Conservation (phyloP, 2,113 vertebrate genomes). For the Laterallus jamaicensis region DNA sequence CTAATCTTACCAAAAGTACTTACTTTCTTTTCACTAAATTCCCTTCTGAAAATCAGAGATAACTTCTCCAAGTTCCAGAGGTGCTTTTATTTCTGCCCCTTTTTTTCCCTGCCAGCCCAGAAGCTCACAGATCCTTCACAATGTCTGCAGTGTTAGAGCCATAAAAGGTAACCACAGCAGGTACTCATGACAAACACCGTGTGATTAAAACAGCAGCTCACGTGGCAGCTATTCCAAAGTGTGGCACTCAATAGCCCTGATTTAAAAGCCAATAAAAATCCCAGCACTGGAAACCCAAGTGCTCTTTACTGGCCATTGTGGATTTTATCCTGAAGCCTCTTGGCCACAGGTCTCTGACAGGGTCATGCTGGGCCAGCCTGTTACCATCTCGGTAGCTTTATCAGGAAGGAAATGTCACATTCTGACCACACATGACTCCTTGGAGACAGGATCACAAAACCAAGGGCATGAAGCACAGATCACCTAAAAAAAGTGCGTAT, state of each 20-base stretch:
- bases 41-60: neutral
- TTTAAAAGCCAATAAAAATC: neutral
- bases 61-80: neutral
- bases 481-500: neutral
- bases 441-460: neutral
- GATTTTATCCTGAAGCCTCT: neutral
- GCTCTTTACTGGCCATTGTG: neutral
- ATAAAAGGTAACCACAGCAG: neutral
- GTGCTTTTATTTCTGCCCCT: neutral
- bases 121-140: neutral
- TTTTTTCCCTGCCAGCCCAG: neutral
- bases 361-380: neutral
- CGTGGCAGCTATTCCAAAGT: neutral
- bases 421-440: neutral
- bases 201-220: neutral
- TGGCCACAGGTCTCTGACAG: neutral
- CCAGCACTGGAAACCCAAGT: neutral
- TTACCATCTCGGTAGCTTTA: neutral
- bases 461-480: neutral
- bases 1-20: neutral
- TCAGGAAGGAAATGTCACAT: neutral
- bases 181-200: fast-evolving
- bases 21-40: neutral
- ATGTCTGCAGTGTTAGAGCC: neutral
- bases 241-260: neutral